phyloP scores from a whole-genome alignment of 2,797 vertebrate species.

The Lithobates sylvaticus region DNA sequence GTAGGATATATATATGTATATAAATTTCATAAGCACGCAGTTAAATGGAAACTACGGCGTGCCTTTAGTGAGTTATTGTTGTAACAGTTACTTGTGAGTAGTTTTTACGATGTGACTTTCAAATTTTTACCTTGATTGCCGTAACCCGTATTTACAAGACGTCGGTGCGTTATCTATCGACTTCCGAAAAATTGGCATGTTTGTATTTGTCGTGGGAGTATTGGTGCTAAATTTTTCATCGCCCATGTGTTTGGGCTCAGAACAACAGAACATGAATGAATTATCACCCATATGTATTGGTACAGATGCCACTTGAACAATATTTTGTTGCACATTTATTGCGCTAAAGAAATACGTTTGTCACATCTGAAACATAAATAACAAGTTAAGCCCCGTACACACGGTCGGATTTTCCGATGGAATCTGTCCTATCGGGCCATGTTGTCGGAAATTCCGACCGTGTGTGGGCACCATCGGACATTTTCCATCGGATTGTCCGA shows the following conservation, averaged over 20 bases:
- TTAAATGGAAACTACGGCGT: neutral
- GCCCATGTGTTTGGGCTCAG: neutral
- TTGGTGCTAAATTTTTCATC: neutral
- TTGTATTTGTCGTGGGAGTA: neutral
- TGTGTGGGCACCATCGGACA: too few species aligned
- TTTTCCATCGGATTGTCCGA: too few species aligned
- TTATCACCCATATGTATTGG: too few species aligned
- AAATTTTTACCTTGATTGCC: neutral
- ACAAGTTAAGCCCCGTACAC: neutral
- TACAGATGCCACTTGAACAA: too few species aligned
- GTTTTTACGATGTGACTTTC: neutral
- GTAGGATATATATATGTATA: conserved; percentile 61
- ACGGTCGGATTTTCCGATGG: too few species aligned
- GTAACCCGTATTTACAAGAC: neutral
- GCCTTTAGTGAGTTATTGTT: neutral
- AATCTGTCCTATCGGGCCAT: too few species aligned
- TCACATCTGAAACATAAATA: neutral
- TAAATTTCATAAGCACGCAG: neutral
- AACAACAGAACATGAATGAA: neutral
- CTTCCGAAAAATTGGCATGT: neutral
- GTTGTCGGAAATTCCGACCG: too few species aligned
- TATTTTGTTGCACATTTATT: neutral
- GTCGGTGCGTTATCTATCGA: neutral
- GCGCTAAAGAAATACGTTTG: neutral
- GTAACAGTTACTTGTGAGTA: conserved; percentile 38